Base-by-base conservation (phyloP, 2,797 vertebrate species). In the Lates japonicus region DNA sequence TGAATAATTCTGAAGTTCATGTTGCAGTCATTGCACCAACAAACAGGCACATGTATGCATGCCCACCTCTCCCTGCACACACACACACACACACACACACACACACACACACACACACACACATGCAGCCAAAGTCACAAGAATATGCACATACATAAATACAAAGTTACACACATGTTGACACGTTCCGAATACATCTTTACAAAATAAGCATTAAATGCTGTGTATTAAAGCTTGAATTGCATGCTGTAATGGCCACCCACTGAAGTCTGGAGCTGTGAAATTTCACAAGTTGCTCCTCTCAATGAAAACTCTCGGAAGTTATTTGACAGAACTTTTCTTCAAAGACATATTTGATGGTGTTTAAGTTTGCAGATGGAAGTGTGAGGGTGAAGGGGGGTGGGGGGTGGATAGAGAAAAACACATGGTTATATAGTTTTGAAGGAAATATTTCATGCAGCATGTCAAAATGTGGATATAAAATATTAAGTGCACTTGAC, bases 1-100 rank as follows among this genome's bases (percentile, higher is more conserved):
- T 92, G 80, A 91, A 91, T 93, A 87, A 91, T 90, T 86, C 70
- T 85, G 58, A 84, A 87, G 86, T 91, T 91, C 87, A 80, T 44
- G 80, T 92, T 91, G 74, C 86, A 88, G 86, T 88, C 86, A 84
- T 65, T 76, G 87, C 87, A 78, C 81, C 81, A 87, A 80, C 65
- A 82, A 86, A 77, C 80, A 66, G 62, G 51, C 58, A 35, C 61
- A 54, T 46, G 67, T n/a, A 77, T 44, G 39, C 78, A 73, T 35
- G 51, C 51, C 63, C 67, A n/a, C 42, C 25, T 37, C 6, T 31
- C 37, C 25, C 1, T 22, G 22, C 68, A 54, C 71, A 59, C 49
- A 59, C 60, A 35, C 51, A 52, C 29, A n/a, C 71, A 46, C 63
- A 52, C 48, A 54, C 51, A 46, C 63, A 46, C 63, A 65, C 35